These are phyloP conservation scores for Drosophila repleta DNA, from an alignment of 1,140 invertebrate genomes.

Conservation along the genomic window DNA sequence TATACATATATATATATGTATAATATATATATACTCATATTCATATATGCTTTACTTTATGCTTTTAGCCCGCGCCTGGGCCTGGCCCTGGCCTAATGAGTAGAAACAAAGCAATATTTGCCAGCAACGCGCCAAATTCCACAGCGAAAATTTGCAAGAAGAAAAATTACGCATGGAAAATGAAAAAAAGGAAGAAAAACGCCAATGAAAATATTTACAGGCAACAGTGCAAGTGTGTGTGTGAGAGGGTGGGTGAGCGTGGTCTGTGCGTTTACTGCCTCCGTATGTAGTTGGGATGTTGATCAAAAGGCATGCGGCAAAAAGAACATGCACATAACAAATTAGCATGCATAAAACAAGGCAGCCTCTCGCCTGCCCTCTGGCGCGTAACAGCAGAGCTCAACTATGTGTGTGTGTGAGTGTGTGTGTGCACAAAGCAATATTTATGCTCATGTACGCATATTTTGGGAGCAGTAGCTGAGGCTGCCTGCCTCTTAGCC, in stretches of 20 bases:
- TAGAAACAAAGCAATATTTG: slow-evolving; percentile 76
- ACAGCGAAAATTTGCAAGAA: slow-evolving; percentile 67
- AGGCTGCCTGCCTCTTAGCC: neutral
- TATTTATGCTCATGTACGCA: slow-evolving; percentile 65
- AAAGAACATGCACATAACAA: slow-evolving; percentile 71
- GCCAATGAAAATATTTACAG: slow-evolving; percentile 45
- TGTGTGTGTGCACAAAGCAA: slow-evolving; percentile 63
- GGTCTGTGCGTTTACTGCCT: slow-evolving; percentile 19
- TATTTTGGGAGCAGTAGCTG: slow-evolving; percentile 15
- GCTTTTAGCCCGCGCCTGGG: slow-evolving; percentile 18
- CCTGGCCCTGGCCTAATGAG: slow-evolving; percentile 56
- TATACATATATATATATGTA: slow-evolving; percentile 1
- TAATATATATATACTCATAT: neutral
- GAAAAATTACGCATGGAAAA: slow-evolving; percentile 75
- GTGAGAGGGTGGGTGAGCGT: neutral
- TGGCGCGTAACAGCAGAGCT: slow-evolving; percentile 6
- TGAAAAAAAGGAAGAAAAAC: slow-evolving; percentile 54
- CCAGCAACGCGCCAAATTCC: slow-evolving; percentile 69
- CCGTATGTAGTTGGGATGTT: slow-evolving; percentile 38
- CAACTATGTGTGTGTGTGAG: slow-evolving; percentile 37
- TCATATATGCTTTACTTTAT: slow-evolving; percentile 12
- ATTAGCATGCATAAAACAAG: slow-evolving; percentile 73
- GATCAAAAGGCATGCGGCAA: slow-evolving; percentile 62
- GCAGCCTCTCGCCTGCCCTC: neutral
- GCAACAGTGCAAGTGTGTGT: neutral